These are phyloP conservation scores for Zootermopsis nevadensis DNA, from an alignment of 2,888 invertebrate species.

Conservation along the genomic window DNA sequence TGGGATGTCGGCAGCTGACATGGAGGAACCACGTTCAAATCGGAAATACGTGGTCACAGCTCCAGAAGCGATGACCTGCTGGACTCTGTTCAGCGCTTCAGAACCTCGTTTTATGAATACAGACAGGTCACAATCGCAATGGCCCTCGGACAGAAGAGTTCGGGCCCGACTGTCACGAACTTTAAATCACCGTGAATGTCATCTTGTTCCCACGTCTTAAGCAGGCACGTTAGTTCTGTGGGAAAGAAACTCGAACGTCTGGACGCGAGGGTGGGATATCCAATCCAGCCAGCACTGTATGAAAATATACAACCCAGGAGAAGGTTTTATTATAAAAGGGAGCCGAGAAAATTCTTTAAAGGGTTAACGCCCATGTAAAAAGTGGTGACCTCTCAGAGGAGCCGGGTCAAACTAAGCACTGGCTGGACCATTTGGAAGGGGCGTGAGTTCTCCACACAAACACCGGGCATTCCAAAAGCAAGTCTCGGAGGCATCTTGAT, in stretches of 20 bases:
- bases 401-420: conserved; percentile 9
- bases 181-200: too few relatives aligned
- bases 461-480: conserved; percentile 7
- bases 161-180: too few relatives aligned
- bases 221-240: conserved; percentile 27
- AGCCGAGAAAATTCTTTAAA: conserved; percentile 44
- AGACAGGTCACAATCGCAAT: too few relatives aligned
- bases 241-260: conserved; percentile 41
- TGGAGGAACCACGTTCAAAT: too few relatives aligned
- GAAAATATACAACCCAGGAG: conserved; percentile 21
- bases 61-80: too few relatives aligned
- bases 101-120: too few relatives aligned
- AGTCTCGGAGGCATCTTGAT: not conserved
- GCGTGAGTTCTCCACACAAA: not conserved
- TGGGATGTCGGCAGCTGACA: too few relatives aligned
- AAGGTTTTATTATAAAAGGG: conserved; percentile 43
- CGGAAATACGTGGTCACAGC: too few relatives aligned
- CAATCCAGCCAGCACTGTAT: not conserved
- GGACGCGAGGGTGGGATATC: conserved; percentile 4
- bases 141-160: too few relatives aligned
- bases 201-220: not conserved
- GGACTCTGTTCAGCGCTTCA: too few relatives aligned
- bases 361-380: conserved; percentile 46
- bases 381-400: conserved; percentile 44
- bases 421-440: conserved; percentile 27